Evolutionary conservation across 2,797 vertebrate genomes (phyloP).

Genomic region (Sylvia borin): DNA sequence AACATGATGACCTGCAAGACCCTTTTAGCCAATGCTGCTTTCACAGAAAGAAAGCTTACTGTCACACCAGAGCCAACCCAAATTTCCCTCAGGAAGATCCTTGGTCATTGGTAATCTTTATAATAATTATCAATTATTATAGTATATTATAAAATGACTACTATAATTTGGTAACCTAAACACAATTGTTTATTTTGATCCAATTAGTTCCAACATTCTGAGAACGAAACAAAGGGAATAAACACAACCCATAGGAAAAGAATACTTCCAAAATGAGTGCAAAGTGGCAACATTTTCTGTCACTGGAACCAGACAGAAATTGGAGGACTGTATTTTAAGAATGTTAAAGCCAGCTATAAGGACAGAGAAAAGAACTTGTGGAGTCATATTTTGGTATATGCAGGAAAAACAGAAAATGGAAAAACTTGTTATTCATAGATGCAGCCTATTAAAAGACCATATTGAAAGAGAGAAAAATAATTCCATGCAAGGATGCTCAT

Average conservation of each 20-base stretch:
- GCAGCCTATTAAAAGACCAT: too few relatives aligned
- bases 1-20: neutral
- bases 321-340: neutral
- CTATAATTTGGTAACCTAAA: accelerated
- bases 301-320: neutral
- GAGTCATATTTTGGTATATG: neutral
- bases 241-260: neutral
- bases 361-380: neutral
- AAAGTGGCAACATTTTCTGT: neutral
- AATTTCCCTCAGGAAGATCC: neutral
- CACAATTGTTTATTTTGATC: neutral
- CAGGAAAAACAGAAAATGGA: neutral
- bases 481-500: neutral
- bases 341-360: neutral
- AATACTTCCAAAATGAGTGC: neutral
- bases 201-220: neutral
- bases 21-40: neutral
- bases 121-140: neutral
- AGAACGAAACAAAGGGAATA: neutral
- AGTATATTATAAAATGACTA: neutral
- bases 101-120: neutral
- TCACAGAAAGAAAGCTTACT: neutral
- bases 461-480: neutral
- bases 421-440: neutral
- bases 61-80: neutral